phyloP scores from a whole-genome alignment of 2,888 invertebrate genomes.

The Drosophila mayaguana region DNA sequence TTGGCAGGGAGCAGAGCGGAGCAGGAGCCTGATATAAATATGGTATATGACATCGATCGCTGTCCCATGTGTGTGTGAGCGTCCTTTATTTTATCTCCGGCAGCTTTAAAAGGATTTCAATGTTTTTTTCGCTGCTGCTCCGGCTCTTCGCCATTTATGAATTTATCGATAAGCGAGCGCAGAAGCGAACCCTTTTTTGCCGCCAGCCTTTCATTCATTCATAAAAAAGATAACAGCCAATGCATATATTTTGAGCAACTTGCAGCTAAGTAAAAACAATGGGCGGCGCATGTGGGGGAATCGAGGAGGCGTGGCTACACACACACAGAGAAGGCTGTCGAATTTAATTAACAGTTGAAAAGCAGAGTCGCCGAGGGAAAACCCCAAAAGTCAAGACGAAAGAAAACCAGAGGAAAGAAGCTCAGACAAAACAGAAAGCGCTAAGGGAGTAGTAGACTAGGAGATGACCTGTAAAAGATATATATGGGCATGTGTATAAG shows the following conservation, averaged over 20 bases:
- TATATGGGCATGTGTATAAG: no score
- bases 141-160: slow-evolving; percentile 63
- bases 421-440: slow-evolving; percentile 38
- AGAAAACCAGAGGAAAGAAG: slow-evolving; percentile 29
- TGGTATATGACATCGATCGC: slow-evolving; percentile 74
- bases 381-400: slow-evolving; percentile 29
- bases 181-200: slow-evolving; percentile 31
- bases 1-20: neutral
- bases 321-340: slow-evolving; percentile 52
- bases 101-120: slow-evolving; percentile 77
- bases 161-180: slow-evolving; percentile 74
- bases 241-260: slow-evolving; percentile 55
- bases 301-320: slow-evolving; percentile 1
- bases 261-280: slow-evolving; percentile 10
- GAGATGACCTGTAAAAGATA: neutral
- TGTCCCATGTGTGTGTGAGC: slow-evolving; percentile 46
- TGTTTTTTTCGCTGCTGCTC: slow-evolving; percentile 34
- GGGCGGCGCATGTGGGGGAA: neutral
- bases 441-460: no score
- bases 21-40: slow-evolving; percentile 30
- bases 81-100: slow-evolving; percentile 48
- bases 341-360: slow-evolving; percentile 75
- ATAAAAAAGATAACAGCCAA: slow-evolving; percentile 39
- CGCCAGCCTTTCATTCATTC: slow-evolving; percentile 21
- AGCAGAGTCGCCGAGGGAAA: slow-evolving; percentile 53